Base-by-base conservation (phyloP, 2,797 vertebrate species). In the Diceros bicornis region DNA sequence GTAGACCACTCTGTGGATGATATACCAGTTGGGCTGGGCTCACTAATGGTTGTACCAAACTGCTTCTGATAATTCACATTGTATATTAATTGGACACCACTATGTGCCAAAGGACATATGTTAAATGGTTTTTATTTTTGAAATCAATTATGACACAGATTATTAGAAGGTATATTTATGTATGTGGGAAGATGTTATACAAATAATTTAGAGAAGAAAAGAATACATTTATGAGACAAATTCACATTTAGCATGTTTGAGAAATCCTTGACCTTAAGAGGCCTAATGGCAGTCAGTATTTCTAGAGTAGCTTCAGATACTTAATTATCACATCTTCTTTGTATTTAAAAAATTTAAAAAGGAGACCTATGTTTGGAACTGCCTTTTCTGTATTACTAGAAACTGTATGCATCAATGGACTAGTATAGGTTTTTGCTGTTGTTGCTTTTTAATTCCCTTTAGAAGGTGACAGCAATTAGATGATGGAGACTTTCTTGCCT, bases 191-290 rank as follows among this genome's bases (percentile, higher is more conserved):
- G n/a, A 75, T 34, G 20, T 83, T 85, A 84, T 6, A 88, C 50
- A 96, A 94, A 37, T 87, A 69, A 90, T 81, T 64, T 91, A 82
- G 37, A 82, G 37, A 96, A 95, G 82, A 29, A 94, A 95, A 86
- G 41, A 87, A 84, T 7, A 95, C 1, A 85, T 25, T 87, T 77
- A 77, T 66, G 37, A 87, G 44, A 55, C 34, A 82, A 92, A 92
- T 68, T 17, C 32, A 68, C 14, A 62, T 82, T 91, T 95, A 57
- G 11, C 11, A 68, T 55, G 55, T 93, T 83, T 96, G 44, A 94
- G 77, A 89, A 94, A 89, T 37, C 25, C 23, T 90, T 81, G 83
- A 86, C 21, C 29, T 57, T 82, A 72, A 57, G 0, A 81, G 95
- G 10, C 17, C 47, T 87, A 79, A 62, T 64, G 34, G 13, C 6